Evolutionary conservation across 2,113 vertebrate genomes (phyloP), one percentile per base, ranked within the genome.

Genomic region (Psilopogon haemacephalus): DNA sequence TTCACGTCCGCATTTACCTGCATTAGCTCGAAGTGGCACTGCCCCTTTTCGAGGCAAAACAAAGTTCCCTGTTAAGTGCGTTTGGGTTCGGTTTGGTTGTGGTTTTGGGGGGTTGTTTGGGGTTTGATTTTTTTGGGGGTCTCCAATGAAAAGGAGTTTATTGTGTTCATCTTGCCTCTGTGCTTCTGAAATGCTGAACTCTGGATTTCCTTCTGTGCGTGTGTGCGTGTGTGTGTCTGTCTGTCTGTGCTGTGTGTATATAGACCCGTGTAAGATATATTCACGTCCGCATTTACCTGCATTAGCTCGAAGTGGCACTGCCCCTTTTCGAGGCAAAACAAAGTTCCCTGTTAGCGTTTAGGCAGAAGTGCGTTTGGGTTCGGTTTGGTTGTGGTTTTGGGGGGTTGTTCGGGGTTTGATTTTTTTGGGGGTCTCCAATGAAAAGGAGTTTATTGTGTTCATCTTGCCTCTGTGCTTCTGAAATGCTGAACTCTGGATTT

Each of bases 221-320:
- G 58, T 46, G 94, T 76, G 65, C 10, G 83, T 3, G 90, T 20
- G 63, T 44, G 56, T 54, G 93, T 71, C 89, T 89, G 93, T 96
- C n/a, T n/a, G 84, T 90, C 54, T 78, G 95, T 96, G 94, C 95
- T 96, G 95, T 96, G 92, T 97, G 95, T 96, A 97, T 97, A 95
- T 96, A 96, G 95, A 30, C 96, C 89, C 81, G 65, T 96, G 95
- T 96, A 96, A 95, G 90, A 89, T 95, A 93, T 95, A 95, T 88
- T 94, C 95, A 90, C 80, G 71, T 95, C 93, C 87, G 93, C 95
- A 68, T 93, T 78, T 90, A 92, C 94, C 93, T 90, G 92, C 95
- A 80, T 96, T 94, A 94, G 96, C 94, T 94, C 82, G 92, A 87
- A 88, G 91, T 90, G 95, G 95, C 95, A 87, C 91, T 95, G 89